Conservation (phyloP, 2,888 invertebrate genomes). For the Heliconius aoede region DNA sequence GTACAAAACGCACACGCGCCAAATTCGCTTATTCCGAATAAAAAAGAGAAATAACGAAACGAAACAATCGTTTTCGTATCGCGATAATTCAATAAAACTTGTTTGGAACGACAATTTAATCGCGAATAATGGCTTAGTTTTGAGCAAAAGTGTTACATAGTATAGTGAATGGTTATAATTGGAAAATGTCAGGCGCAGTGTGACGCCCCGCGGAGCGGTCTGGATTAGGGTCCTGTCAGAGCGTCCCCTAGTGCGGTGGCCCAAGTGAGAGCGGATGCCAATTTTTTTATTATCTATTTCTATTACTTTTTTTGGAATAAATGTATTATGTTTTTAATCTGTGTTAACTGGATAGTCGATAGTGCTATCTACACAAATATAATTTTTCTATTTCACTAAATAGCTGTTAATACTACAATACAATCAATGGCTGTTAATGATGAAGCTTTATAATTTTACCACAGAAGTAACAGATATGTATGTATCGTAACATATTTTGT, state of each 20-base stretch:
- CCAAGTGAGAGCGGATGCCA: conserved; percentile 46
- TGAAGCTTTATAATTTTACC: no score
- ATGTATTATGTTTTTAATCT: not conserved
- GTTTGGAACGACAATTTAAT: conserved; percentile 59
- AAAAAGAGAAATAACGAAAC: conserved; percentile 2
- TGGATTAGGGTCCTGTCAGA: conserved; percentile 78
- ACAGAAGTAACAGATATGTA: no score
- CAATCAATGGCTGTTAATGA: no score
- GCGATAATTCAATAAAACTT: conserved; percentile 55
- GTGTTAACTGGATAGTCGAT: no score
- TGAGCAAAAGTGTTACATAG: conserved; percentile 73
- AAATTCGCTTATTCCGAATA: conserved; percentile 31
- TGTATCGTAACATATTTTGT: no score
- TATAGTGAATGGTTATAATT: conserved; percentile 76
- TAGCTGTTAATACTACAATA: no score
- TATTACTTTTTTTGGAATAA: not conserved
- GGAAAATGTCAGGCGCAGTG: conserved; percentile 74
- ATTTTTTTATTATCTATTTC: not conserved
- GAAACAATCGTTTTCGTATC: conserved; percentile 47
- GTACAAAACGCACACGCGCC: not conserved
- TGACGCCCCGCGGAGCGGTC: conserved; percentile 73
- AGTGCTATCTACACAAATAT: no score
- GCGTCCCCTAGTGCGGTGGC: conserved; percentile 54
- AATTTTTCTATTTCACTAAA: no score
- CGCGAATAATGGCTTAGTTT: conserved; percentile 60